Conservation (phyloP, 2,888 invertebrate genomes). For the Dolomedes plantarius region DNA sequence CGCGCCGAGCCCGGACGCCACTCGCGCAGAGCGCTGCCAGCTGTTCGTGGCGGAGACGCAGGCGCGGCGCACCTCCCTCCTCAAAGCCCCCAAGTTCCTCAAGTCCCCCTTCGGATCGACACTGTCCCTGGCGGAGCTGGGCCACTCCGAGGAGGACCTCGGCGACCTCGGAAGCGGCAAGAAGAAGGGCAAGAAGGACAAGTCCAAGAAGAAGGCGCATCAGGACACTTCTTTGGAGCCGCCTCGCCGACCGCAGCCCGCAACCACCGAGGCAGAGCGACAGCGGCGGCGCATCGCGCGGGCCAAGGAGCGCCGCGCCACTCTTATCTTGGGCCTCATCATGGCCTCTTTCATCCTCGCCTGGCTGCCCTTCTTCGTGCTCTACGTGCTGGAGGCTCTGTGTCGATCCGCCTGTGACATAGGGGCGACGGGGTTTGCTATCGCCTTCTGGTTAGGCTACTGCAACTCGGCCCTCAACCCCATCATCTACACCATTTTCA, state of each 20-base stretch:
- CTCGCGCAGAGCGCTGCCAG: constrained; percentile 4
- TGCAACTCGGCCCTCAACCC: constrained; percentile 84
- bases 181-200: constrained; percentile 41
- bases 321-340: constrained; percentile 95
- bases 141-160: constrained; percentile 72
- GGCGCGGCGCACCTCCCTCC: constrained; percentile 34
- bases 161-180: constrained; percentile 61
- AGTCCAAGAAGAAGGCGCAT: constrained; percentile 76
- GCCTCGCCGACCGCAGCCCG: not conserved
- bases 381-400: constrained; percentile 90
- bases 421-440: constrained; percentile 75
- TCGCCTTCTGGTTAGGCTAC: constrained; percentile 78
- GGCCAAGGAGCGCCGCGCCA: constrained; percentile 97
- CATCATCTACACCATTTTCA: constrained; percentile 95
- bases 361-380: constrained; percentile 98
- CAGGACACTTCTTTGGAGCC: constrained; percentile 84
- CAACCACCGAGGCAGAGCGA: constrained; percentile 88
- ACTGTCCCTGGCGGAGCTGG: constrained; percentile 73
- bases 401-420: constrained; percentile 79
- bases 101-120: constrained; percentile 73
- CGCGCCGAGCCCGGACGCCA: not conserved
- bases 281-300: constrained; percentile 94
- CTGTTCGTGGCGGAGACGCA: constrained; percentile 23
- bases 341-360: constrained; percentile 99
- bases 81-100: constrained; percentile 62